A percentile compares a stretch with the other conserved stretches of the same genome.
Evolutionary conservation across 2,113 vertebrate species (phyloP).

Genomic region (Donacobius atricapilla): DNA sequence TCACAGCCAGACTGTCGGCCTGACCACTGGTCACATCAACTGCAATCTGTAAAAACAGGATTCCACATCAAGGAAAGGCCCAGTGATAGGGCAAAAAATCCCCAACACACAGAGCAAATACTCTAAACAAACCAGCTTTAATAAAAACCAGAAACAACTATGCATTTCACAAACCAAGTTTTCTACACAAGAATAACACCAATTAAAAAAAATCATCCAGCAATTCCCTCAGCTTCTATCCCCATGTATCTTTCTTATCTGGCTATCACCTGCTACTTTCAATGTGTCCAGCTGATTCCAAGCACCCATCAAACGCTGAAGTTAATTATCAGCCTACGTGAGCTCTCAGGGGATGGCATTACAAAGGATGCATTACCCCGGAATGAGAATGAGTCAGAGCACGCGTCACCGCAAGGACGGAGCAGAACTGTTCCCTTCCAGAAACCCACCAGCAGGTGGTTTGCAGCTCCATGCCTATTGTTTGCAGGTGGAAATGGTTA

Average conservation of each 20-base stretch:
- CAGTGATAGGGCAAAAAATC: neutral
- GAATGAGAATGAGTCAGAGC: slow-evolving; percentile 17
- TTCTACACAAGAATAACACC: neutral
- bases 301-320: neutral
- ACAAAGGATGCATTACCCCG: neutral
- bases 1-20: slow-evolving; percentile 85
- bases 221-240: neutral
- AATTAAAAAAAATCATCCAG: neutral
- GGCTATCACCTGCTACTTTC: neutral
- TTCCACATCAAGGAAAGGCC: neutral
- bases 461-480: slow-evolving; percentile 27
- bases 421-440: neutral
- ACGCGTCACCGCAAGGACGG: neutral
- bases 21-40: slow-evolving; percentile 85
- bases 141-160: neutral
- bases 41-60: slow-evolving; percentile 78
- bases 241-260: neutral
- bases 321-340: neutral
- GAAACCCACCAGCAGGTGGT: slow-evolving; percentile 48
- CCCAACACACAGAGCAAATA: neutral
- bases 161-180: neutral
- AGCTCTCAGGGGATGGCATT: neutral
- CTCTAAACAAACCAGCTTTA: neutral
- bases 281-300: neutral
- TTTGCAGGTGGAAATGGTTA: slow-evolving; percentile 40